A percentile compares a stretch with the other conserved stretches of the same genome.
phyloP scores from a whole-genome alignment of 2,888 invertebrate genomes.

The Leucoptera coffeella region DNA sequence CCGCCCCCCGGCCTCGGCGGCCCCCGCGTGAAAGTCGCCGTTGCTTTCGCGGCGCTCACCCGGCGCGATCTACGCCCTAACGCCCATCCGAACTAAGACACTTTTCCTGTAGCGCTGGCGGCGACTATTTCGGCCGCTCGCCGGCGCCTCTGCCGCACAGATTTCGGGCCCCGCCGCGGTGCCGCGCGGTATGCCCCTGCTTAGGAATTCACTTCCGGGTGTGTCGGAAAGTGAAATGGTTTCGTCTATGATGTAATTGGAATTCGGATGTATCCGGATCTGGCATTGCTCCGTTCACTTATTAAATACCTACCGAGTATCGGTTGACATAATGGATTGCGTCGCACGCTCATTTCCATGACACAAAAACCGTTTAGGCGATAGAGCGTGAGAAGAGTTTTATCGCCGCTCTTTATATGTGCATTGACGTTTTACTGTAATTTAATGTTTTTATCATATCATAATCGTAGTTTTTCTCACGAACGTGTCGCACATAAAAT shows the following conservation, averaged over 20 bases:
- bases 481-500: no score
- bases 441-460: no score
- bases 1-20: conserved; percentile 33
- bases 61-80: conserved; percentile 34
- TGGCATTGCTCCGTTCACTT: conserved; percentile 47
- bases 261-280: conserved; percentile 53
- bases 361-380: conserved; percentile 20
- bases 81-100: conserved; percentile 29
- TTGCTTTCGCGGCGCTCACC: conserved; percentile 46
- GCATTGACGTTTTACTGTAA: no score
- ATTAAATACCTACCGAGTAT: conserved; percentile 41
- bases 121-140: conserved; percentile 8
- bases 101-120: conserved; percentile 29
- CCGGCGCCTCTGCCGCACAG: conserved; percentile 18
- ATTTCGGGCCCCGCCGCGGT: no score
- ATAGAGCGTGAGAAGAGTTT: no score
- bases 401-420: no score
- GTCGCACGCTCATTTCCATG: conserved; percentile 19
- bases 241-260: conserved; percentile 53
- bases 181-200: conserved; percentile 47
- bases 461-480: no score
- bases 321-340: conserved; percentile 40
- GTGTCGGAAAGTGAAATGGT: conserved; percentile 53
- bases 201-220: conserved; percentile 55
- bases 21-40: conserved; percentile 47